Conservation (phyloP, 2,888 invertebrate species). For the Chelonus formosanus region DNA sequence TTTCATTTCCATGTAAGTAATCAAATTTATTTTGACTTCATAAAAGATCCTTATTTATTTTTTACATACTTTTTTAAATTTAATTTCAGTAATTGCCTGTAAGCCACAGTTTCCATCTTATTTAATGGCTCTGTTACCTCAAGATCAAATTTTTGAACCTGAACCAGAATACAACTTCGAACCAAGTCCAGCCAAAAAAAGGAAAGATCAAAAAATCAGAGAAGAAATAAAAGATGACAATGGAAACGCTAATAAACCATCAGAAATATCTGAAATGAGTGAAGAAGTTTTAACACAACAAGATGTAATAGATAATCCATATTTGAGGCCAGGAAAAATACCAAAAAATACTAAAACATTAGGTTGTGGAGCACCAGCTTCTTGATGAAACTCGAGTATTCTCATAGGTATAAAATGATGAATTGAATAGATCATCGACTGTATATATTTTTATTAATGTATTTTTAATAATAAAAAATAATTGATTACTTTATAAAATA, state of each 20-base stretch:
- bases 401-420: too few relatives aligned
- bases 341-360: conserved; percentile 54
- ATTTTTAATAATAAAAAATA: conserved; percentile 7
- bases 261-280: conserved; percentile 45
- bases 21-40: conserved; percentile 13
- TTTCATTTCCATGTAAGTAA: conserved; percentile 84
- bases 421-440: too few relatives aligned
- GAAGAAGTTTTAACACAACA: conserved; percentile 58
- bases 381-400: too few relatives aligned
- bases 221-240: conserved; percentile 47
- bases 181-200: conserved; percentile 58
- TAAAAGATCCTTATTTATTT: conserved; percentile 2
- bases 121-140: conserved; percentile 84
- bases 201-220: conserved; percentile 53
- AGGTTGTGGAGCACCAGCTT: too few relatives aligned
- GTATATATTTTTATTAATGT: background rate
- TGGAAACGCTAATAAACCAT: conserved; percentile 29
- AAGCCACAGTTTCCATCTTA: conserved; percentile 86
- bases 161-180: conserved; percentile 68
- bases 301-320: conserved; percentile 62
- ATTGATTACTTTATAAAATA: conserved; percentile 5
- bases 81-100: conserved; percentile 81
- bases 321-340: conserved; percentile 63
- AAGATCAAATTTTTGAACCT: conserved; percentile 94
- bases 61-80: conserved; percentile 2